A percentile compares a stretch with the other conserved stretches of the same genome.
Conservation (phyloP, 2,113 vertebrate species). For the Chelonoidis abingdonii region DNA sequence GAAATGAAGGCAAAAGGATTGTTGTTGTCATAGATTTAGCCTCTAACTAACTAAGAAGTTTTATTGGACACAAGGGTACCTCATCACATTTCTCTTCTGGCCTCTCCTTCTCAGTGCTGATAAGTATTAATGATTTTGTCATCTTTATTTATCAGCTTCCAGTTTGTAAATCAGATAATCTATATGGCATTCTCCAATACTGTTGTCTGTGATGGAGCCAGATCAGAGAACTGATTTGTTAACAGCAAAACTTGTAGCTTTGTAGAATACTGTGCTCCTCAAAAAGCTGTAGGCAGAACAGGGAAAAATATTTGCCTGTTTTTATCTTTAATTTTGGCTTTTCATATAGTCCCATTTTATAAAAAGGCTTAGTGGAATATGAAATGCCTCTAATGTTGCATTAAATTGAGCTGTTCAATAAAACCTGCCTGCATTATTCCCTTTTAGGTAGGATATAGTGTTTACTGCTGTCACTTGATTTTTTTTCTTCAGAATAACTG, state of each 20-base stretch:
- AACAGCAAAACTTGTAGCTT: background rate
- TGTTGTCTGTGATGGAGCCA: background rate
- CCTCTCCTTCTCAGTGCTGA: background rate
- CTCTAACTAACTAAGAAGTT: slow-evolving; percentile 39
- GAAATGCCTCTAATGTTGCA: slow-evolving; percentile 1
- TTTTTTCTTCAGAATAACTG: slow-evolving; percentile 49
- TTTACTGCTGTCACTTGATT: slow-evolving; percentile 40
- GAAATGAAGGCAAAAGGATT: slow-evolving; percentile 40
- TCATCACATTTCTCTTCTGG: background rate
- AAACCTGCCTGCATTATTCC: slow-evolving; percentile 60
- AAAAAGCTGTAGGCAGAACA: background rate
- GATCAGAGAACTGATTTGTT: background rate
- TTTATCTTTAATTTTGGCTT: slow-evolving; percentile 45
- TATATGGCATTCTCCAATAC: slow-evolving; percentile 1
- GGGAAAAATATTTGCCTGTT: slow-evolving; percentile 23
- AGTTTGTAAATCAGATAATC: slow-evolving; percentile 33
- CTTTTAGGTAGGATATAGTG: slow-evolving; percentile 41
- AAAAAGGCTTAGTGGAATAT: background rate
- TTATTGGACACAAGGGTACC: background rate
- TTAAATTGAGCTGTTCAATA: slow-evolving; percentile 56
- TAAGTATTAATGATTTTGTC: background rate
- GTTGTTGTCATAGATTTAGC: slow-evolving; percentile 45
- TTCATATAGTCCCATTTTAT: slow-evolving; percentile 19
- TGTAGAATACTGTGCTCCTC: background rate
- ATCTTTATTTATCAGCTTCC: slow-evolving; percentile 28